A percentile compares a stretch with the other conserved stretches of the same genome.
phyloP scores from a whole-genome alignment of 2,797 vertebrate genomes.

The Cheirogaleus major region DNA sequence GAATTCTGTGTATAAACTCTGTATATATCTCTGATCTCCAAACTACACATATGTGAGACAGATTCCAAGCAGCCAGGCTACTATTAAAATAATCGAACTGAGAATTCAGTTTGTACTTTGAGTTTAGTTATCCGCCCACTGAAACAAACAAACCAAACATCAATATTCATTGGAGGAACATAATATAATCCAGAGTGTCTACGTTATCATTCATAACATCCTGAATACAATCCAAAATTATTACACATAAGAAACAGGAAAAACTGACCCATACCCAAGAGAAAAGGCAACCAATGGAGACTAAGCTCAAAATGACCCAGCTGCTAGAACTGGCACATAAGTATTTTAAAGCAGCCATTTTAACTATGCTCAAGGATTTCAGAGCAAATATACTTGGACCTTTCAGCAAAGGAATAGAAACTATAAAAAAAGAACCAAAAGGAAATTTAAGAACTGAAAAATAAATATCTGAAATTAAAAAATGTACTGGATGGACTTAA shows the following conservation, averaged over 20 bases:
- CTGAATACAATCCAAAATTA: neutral
- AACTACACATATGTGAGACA: neutral
- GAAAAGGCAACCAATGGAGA: constrained; percentile 14
- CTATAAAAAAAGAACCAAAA: neutral
- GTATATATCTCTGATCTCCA: neutral
- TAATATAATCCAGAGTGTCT: neutral
- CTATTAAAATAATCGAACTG: constrained; percentile 18
- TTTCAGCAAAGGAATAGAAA: neutral
- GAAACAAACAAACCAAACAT: neutral
- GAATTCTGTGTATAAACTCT: neutral
- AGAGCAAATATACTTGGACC: neutral
- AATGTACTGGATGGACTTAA: neutral
- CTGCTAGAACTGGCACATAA: neutral
- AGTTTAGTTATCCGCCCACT: neutral
- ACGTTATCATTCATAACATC: neutral
- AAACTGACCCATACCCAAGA: constrained; percentile 10
- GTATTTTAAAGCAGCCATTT: constrained; percentile 36
- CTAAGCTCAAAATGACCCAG: neutral
- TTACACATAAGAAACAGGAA: neutral
- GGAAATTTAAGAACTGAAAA: constrained; percentile 14
- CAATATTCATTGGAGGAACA: neutral
- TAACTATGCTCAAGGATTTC: neutral
- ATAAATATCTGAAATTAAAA: neutral
- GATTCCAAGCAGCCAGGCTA: constrained; percentile 13
- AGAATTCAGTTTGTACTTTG: neutral